phyloP scores from a whole-genome alignment of 2,797 vertebrate genomes.

The Malacoctenus gilli region DNA sequence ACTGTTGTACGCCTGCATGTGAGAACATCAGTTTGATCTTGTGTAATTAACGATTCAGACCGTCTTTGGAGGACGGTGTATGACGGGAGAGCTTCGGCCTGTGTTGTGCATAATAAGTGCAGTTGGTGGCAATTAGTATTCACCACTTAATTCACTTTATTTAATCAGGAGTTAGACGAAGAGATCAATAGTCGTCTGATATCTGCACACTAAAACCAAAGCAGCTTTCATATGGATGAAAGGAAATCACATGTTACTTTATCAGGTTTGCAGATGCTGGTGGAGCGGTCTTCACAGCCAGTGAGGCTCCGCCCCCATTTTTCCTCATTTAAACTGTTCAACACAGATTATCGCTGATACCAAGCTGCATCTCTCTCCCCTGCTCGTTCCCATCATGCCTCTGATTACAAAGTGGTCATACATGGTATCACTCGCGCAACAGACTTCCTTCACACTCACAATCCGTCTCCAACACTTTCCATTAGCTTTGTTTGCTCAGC shows the following conservation, averaged over 20 bases:
- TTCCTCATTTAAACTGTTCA: too few relatives aligned
- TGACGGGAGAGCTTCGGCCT: conserved; percentile 26
- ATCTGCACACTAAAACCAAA: neutral
- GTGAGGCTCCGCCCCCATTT: too few relatives aligned
- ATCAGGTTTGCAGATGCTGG: neutral
- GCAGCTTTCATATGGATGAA: neutral
- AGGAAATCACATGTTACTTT: too few relatives aligned
- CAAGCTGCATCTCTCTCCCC: neutral
- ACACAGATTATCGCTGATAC: neutral
- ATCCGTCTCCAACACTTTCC: conserved; percentile 6
- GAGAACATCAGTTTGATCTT: conserved; percentile 33
- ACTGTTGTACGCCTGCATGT: conserved; percentile 18
- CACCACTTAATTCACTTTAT: conserved; percentile 8
- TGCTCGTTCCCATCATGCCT: neutral
- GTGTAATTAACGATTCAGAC: conserved; percentile 55
- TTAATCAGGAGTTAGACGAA: neutral
- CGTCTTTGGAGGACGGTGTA: conserved; percentile 14
- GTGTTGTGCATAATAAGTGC: conserved; percentile 59
- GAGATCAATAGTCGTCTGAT: neutral
- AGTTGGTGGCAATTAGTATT: conserved; percentile 48
- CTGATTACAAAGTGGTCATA: neutral
- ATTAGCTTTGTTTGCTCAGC: conserved; percentile 31
- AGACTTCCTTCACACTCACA: conserved; percentile 7
- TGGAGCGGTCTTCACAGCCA: neutral
- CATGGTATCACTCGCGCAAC: neutral